A percentile compares a stretch with the other conserved stretches of the same genome.
phyloP scores from a whole-genome alignment of 2,797 vertebrate species.

The Danio choprae region DNA sequence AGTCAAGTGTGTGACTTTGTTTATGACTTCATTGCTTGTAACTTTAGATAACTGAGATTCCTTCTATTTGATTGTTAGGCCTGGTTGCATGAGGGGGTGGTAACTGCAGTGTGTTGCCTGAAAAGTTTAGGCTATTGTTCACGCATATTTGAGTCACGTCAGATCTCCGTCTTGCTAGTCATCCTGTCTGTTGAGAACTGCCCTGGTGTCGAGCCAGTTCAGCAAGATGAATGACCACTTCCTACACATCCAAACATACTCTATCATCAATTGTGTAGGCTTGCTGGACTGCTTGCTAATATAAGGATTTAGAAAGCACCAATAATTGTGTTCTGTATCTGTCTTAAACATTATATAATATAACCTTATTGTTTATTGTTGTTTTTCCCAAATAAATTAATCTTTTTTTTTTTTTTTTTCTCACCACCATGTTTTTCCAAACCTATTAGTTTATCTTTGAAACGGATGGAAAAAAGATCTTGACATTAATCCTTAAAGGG shows the following conservation, averaged over 20 bases:
- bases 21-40: background rate
- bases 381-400: too few relatives aligned
- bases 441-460: background rate
- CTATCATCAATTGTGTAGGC: background rate
- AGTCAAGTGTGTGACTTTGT: background rate
- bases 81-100: background rate
- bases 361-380: too few relatives aligned
- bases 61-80: background rate
- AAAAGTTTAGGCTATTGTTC: slow-evolving; percentile 12
- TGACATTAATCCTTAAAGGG: too few relatives aligned
- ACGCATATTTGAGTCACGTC: background rate
- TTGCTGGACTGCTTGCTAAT: background rate
- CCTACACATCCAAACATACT: background rate
- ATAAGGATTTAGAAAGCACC: too few relatives aligned
- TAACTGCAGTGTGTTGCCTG: background rate
- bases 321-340: background rate
- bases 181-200: slow-evolving; percentile 11
- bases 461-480: background rate
- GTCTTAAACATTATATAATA: too few relatives aligned
- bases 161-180: background rate
- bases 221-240: background rate
- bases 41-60: background rate
- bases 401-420: too few relatives aligned
- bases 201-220: slow-evolving; percentile 2
- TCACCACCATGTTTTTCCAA: background rate